Evolutionary conservation across 1,140 invertebrate genomes (phyloP), one percentile per base, ranked within the genome.

Genomic region (Micrasema minimum): DNA sequence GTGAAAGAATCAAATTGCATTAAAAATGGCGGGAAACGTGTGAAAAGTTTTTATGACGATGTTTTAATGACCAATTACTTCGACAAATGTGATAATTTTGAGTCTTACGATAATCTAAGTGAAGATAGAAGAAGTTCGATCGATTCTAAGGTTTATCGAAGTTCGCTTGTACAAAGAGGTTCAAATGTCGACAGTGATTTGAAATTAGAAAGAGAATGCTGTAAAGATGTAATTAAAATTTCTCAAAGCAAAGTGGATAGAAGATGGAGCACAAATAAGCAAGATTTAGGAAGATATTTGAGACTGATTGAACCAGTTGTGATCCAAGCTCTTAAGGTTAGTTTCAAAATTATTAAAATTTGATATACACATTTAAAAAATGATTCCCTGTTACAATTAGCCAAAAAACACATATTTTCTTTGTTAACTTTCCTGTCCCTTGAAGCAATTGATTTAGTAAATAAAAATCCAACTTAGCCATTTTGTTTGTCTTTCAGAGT

Each of bases 241-340:
- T 76, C 79, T 0, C 83, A 82, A 70, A 82, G 83, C 46, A 80
- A 80, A 66, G 79, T 77, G 6, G 82, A 85, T 72, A 79, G 80
- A 55, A 84, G 84, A 61, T 86, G 85, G 77, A 83, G 81, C 38
- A 83, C 85, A 0, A 89, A 90, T 79, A 90, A 90, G 76, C 88
- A 90, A 66, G 87, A 88, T 38, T 87, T 96, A 67, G 90, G 90
- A 20, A 89, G 89, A 23, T 95, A 93, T 77, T 95, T 97, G 64
- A 86, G 92, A 64, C 83, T 96, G 37, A 96, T 97, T 83, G 94
- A 97, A 79, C 92, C 93, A 0, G 90, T 96, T 79, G 94, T 97
- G 2, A 95, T 96, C 74, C 93, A 93, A 78, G 89, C 92, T 41
- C 81, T 94, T 72, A 92, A 91, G 83, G 89, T 90, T 77, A 79